Percentiles rank a stretch among this genome's conserved stretches.
phyloP scores from a whole-genome alignment of 2,797 vertebrate species.

The Babyrousa celebensis region DNA sequence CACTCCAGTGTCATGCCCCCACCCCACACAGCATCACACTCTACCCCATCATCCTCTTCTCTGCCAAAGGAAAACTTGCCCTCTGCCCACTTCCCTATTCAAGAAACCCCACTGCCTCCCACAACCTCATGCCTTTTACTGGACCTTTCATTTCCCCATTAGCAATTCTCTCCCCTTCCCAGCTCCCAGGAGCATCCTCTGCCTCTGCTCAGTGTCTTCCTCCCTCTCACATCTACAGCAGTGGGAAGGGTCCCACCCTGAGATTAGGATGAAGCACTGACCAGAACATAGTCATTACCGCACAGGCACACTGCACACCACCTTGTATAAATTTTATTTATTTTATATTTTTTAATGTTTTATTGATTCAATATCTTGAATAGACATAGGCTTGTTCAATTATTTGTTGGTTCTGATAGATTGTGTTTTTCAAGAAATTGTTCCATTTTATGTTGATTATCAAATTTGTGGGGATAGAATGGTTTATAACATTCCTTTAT shows the following conservation, averaged over 20 bases:
- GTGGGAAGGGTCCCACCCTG: background rate
- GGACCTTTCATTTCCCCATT: slow-evolving; percentile 31
- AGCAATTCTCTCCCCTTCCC: background rate
- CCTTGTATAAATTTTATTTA: background rate
- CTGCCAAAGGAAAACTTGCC: background rate
- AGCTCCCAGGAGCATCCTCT: background rate
- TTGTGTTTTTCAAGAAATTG: too few species aligned
- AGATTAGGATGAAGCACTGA: background rate
- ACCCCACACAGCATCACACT: background rate
- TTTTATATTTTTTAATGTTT: too few species aligned
- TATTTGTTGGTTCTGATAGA: too few species aligned
- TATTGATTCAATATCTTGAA: too few species aligned
- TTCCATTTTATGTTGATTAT: too few species aligned
- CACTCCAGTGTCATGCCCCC: background rate
- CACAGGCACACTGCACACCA: too few species aligned
- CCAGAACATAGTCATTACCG: background rate
- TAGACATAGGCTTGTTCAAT: too few species aligned
- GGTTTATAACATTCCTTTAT: too few species aligned
- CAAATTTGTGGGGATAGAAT: too few species aligned
- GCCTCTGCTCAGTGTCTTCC: background rate
- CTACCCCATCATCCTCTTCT: background rate
- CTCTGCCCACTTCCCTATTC: background rate
- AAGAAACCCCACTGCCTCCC: background rate
- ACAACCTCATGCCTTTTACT: background rate
- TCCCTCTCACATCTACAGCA: background rate